Evolutionary conservation across 2,888 invertebrate genomes (phyloP), one percentile per base, ranked within the genome.

Genomic region (Euphydryas editha): DNA sequence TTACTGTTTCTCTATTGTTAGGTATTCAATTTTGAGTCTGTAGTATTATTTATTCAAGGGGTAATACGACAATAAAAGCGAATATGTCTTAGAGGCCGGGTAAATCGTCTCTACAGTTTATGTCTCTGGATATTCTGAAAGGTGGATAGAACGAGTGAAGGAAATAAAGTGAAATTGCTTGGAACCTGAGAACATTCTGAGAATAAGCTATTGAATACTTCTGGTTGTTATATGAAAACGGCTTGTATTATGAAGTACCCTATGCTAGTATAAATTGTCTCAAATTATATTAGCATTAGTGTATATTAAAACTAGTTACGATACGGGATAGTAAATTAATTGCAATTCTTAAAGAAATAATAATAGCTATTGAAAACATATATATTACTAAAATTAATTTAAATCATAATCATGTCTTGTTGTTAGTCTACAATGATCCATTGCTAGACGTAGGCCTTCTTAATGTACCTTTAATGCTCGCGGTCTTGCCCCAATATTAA

Each of bases 101-200:
- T 17, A 62, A 56, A 56, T 56, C 46, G 20, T 56, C 55, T 36
- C 46, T 46, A 56, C 37, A 47, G 46, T 62, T 56, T 62, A 62
- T 8, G 51, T 7, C 51, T 17, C 30, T 39, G 49, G 57, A 58
- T 42, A 30, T 58, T n/a, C 39, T 17, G 30, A 24, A 63, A 58
- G 63, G 42, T 51, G 30, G 39, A 47, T 49, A 58, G 30, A 37
- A 24, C 24, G 18, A 37, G 49, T 8, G 20, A 56, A 24, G 49
- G 49, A 42, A 57, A 63, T 63, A 63, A 63, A 51, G 42, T 51
- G 47, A 63, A 51, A 63, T 63, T 58, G 39, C 62, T 57, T 13
- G 37, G n/a, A 2, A 20, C 57, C 63, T 42, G 49, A 63, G 46
- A n/a, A 20, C 63, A 42, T 63, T 63, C 47, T 4, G 7, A n/a